Percentiles rank a stretch among this genome's conserved stretches.
phyloP scores from a whole-genome alignment of 2,113 vertebrate species.

The Cephalopterus ornatus region DNA sequence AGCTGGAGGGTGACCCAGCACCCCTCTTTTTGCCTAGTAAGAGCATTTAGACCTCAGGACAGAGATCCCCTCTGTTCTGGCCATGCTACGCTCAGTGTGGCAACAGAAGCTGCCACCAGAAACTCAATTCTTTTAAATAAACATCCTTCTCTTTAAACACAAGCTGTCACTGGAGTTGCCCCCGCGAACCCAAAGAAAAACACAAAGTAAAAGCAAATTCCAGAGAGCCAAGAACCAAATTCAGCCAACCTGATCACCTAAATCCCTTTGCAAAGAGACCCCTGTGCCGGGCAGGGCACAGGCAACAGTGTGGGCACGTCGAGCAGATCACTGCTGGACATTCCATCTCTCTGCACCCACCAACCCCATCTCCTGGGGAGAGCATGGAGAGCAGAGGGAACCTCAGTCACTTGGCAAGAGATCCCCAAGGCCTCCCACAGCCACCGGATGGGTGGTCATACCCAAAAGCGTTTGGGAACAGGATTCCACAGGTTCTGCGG shows the following conservation, averaged over 20 bases:
- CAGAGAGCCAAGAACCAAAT: neutral
- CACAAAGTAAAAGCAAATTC: neutral
- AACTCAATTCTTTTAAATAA: neutral
- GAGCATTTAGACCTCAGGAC: neutral
- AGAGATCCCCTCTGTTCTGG: neutral
- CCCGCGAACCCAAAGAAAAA: neutral
- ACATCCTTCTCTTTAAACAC: neutral
- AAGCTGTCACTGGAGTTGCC: neutral
- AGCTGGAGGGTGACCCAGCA: neutral
- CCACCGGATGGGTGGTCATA: rapidly evolving
- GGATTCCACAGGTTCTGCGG: neutral
- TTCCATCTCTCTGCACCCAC: neutral
- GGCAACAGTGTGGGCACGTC: rapidly evolving
- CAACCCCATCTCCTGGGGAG: neutral
- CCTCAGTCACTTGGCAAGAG: neutral
- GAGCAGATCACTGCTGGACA: rapidly evolving
- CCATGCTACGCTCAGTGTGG: neutral
- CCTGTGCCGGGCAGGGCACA: neutral
- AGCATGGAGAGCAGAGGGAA: neutral
- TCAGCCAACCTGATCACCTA: neutral
- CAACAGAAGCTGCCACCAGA: neutral
- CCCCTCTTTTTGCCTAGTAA: neutral
- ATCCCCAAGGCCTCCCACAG: neutral
- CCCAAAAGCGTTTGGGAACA: neutral
- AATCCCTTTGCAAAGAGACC: neutral